These are phyloP conservation scores for Drosophila paramelanica DNA, from an alignment of 2,888 invertebrate genomes.

Conservation along the genomic window DNA sequence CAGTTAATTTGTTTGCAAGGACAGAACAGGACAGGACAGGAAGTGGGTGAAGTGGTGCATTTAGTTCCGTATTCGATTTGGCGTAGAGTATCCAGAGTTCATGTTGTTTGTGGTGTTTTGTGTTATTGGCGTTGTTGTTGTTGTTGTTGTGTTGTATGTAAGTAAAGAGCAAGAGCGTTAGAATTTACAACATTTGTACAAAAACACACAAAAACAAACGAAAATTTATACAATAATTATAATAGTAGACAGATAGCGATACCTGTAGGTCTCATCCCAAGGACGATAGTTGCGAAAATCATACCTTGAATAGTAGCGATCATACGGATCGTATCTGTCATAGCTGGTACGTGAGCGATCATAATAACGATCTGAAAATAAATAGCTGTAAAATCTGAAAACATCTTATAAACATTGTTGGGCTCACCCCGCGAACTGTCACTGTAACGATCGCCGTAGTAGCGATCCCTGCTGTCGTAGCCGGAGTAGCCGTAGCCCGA, in stretches of 20 bases:
- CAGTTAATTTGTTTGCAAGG: constrained; percentile 38
- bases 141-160: constrained; percentile 77
- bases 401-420: fast-evolving
- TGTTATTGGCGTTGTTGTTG: constrained; percentile 51
- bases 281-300: constrained; percentile 84
- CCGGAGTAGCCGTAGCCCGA: constrained; percentile 53
- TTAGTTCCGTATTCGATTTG: constrained; percentile 43
- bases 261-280: constrained; percentile 85
- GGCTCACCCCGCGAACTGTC: constrained; percentile 64
- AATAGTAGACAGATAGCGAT: constrained; percentile 63
- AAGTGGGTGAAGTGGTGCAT: constrained; percentile 49
- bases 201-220: constrained; percentile 1
- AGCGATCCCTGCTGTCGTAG: constrained; percentile 83
- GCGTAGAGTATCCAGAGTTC: constrained; percentile 67
- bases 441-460: constrained; percentile 74
- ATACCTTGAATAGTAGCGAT: constrained; percentile 83
- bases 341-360: constrained; percentile 76
- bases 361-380: constrained; percentile 78
- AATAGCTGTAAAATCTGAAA: not conserved
- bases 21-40: constrained; percentile 16
- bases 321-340: constrained; percentile 82
- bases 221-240: constrained; percentile 11
- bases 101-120: constrained; percentile 66
- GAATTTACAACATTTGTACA: constrained; percentile 31
- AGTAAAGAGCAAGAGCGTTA: constrained; percentile 68